Evolutionary conservation across 2,888 invertebrate genomes (phyloP), one percentile per base, ranked within the genome.

Genomic region (Abrostola triplasia): DNA sequence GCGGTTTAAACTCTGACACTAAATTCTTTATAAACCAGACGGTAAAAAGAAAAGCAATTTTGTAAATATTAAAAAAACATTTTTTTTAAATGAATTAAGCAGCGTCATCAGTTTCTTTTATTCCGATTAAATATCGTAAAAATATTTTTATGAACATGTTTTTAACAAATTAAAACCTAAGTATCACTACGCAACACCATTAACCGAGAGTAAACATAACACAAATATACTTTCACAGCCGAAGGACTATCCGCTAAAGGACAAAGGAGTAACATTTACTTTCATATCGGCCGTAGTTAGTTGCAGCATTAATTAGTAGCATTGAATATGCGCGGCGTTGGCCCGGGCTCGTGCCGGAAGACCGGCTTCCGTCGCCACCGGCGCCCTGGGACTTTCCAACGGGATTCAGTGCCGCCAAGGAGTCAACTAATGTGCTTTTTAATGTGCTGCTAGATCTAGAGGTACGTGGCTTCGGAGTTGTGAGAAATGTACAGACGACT

Each of bases 271-370:
- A 38, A 65, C 68, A 73, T 74, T 74, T 77, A 75, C 70, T 80
- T 80, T 70, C 61, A 70, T 61, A 65, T 48, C 59, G 51, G 54
- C 54, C 65, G 51, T 73, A 70, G 59, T 67, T 67, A 63, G 60
- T 12, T 40, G 65, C 36, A 59, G 83, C 79, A 84, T 85, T 92
- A 91, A 92, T 92, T 90, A 91, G 85, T 73, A 68, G 67, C 76
- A 76, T 84, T 85, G 84, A 85, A 84, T 88, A 90, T 90, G 85
- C 89, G 82, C 84, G 84, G 75, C 83, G 77, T 84, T 64, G 61
- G 61, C 76, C 74, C 67, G 36, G 72, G 77, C 81, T 82, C 80
- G 76, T 83, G 85, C 88, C 90, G 92, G 92, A 92, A 90, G 87
- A 76, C 77, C 65, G 68, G 83, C 85, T 92, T 93, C 92, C 92